Evolutionary conservation across 1,140 invertebrate genomes (phyloP).

Genomic region (Cardiocondyla obscurior): DNA sequence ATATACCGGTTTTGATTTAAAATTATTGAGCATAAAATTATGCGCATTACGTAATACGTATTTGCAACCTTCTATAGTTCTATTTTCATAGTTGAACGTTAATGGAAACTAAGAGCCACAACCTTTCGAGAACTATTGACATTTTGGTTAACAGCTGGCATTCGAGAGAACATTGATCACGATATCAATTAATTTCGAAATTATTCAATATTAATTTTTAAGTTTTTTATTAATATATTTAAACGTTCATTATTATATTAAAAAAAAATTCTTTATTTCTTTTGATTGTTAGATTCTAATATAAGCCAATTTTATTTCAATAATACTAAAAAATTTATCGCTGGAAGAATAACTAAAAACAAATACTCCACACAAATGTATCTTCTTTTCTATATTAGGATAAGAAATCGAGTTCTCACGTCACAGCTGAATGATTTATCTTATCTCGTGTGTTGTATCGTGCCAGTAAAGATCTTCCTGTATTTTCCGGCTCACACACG

Average conservation of each 20-base stretch:
- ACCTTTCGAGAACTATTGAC: slow-evolving; percentile 52
- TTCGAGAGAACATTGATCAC: slow-evolving; percentile 10
- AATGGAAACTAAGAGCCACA: slow-evolving; percentile 29
- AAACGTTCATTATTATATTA: no score
- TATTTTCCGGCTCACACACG: neutral
- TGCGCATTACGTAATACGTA: slow-evolving; percentile 3
- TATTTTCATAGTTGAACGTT: slow-evolving; percentile 33
- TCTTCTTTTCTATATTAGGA: neutral
- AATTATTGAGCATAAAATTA: slow-evolving; percentile 13
- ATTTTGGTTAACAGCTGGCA: slow-evolving; percentile 4
- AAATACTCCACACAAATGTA: neutral
- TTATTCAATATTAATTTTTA: slow-evolving; percentile 6
- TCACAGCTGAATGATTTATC: slow-evolving; percentile 8
- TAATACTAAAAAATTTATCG: neutral
- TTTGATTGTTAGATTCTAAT: neutral
- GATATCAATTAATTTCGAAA: neutral
- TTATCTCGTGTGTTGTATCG: slow-evolving; percentile 13
- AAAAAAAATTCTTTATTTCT: neutral
- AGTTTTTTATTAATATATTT: no score
- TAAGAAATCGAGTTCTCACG: neutral
- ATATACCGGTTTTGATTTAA: neutral
- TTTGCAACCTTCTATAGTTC: neutral
- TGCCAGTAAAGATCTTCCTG: neutral
- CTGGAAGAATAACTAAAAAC: neutral
- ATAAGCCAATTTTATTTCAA: neutral